Evolutionary conservation across 35 echinoderm and acorn worm species (phyloP).

Genomic region (Nesometra sesokonis): DNA sequence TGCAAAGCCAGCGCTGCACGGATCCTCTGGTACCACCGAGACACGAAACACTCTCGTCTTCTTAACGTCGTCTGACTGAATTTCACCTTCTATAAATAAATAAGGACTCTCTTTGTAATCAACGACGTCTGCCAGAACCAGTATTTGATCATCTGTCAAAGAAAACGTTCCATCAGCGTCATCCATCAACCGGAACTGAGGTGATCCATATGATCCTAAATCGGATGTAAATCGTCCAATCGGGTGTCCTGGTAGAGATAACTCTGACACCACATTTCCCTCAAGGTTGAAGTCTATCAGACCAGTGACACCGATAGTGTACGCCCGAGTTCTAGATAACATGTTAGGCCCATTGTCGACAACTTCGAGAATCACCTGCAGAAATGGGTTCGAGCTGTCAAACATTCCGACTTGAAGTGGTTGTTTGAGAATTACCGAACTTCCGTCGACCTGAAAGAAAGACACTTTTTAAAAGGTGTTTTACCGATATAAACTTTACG

Average conservation of each 20-base stretch:
- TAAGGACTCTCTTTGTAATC: not conserved
- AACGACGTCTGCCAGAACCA: not conserved
- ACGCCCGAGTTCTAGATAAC: not conserved
- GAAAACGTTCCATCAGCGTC: not conserved
- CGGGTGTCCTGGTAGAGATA: not conserved
- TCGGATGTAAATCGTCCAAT: not conserved
- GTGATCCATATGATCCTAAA: not conserved
- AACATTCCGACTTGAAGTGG: not conserved
- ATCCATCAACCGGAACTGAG: not conserved
- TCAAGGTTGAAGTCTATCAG: not conserved
- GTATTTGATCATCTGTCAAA: not conserved
- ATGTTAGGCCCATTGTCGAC: not conserved
- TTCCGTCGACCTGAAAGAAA: not conserved
- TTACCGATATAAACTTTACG: no score
- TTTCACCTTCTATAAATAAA: not conserved
- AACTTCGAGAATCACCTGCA: not conserved
- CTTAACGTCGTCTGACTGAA: not conserved
- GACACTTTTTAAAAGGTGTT: no score
- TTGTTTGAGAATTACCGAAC: not conserved
- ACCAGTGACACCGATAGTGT: not conserved
- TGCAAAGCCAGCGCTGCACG: not conserved
- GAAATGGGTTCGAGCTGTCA: not conserved
- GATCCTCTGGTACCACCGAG: not conserved
- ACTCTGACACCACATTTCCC: not conserved
- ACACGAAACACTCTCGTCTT: not conserved